Conservation (phyloP, 2,888 invertebrate species). For the Apoda limacodes region DNA sequence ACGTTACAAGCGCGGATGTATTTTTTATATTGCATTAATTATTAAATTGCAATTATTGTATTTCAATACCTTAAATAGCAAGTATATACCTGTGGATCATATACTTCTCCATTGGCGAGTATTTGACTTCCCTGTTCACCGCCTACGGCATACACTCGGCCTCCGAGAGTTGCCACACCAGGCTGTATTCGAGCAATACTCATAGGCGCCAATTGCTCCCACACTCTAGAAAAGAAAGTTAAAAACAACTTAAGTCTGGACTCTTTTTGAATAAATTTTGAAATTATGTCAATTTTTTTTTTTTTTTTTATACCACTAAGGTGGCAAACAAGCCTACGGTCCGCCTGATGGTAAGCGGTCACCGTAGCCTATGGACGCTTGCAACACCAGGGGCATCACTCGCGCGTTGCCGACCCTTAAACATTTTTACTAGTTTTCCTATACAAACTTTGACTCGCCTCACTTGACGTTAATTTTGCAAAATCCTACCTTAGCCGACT, state of each 20-base stretch:
- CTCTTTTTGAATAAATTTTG: too few relatives aligned
- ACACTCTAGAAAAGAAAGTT: slow-evolving; percentile 69
- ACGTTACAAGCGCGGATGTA: too few relatives aligned
- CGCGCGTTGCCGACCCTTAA: too few relatives aligned
- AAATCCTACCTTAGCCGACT: background rate
- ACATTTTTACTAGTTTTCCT: too few relatives aligned
- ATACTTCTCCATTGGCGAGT: slow-evolving; percentile 87
- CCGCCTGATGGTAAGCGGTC: too few relatives aligned
- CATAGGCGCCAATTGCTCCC: slow-evolving; percentile 86
- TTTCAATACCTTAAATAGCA: slow-evolving; percentile 1
- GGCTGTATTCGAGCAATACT: slow-evolving; percentile 88
- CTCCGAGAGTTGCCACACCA: slow-evolving; percentile 86
- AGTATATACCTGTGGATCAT: slow-evolving; percentile 77
- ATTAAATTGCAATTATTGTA: background rate
- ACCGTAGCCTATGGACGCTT: too few relatives aligned
- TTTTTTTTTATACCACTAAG: too few relatives aligned
- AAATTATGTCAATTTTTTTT: too few relatives aligned
- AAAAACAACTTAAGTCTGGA: too few relatives aligned
- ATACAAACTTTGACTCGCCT: too few relatives aligned
- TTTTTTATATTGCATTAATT: background rate
- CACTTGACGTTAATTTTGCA: background rate
- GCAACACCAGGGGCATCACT: too few relatives aligned
- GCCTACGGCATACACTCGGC: slow-evolving; percentile 90
- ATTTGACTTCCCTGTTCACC: slow-evolving; percentile 93
- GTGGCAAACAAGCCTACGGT: too few relatives aligned